A percentile compares a stretch with the other conserved stretches of the same genome.
Conservation (phyloP, 92 coral and sea anemone species). For the Porites divaricata region DNA sequence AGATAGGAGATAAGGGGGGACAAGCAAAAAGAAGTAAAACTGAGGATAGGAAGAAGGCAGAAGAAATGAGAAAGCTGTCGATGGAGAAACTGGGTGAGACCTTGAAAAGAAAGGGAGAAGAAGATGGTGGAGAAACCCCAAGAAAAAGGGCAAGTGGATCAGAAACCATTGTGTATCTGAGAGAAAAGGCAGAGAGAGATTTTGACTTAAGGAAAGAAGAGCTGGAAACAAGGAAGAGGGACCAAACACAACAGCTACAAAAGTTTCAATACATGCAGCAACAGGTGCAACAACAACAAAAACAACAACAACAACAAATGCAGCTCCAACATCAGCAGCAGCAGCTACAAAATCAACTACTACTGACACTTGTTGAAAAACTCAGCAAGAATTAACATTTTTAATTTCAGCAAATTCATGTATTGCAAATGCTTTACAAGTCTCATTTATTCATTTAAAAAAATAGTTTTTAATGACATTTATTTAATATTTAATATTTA, state of each 20-base stretch:
- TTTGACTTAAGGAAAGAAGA: no score
- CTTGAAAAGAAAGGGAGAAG: conserved; percentile 51
- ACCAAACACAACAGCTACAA: no score
- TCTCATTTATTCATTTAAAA: no score
- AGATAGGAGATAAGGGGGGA: conserved; percentile 24
- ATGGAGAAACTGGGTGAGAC: conserved; percentile 54
- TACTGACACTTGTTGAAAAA: conserved; percentile 37
- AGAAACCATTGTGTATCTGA: no score
- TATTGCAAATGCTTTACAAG: no score
- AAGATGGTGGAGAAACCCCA: conserved; percentile 34
- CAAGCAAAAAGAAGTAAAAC: conserved; percentile 18
- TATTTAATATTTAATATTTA: background rate
- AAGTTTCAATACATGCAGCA: conserved; percentile 35
- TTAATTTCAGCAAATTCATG: background rate
- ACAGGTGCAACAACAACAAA: conserved; percentile 30
- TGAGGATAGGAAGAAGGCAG: no score
- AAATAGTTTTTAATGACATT: no score
- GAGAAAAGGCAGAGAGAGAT: no score
- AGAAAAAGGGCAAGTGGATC: no score
- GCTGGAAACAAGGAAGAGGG: no score
- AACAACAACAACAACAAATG: conserved; percentile 28
- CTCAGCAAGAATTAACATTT: conserved; percentile 4
- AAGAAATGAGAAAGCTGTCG: conserved; percentile 44
- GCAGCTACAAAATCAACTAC: conserved; percentile 36
- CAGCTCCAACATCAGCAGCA: conserved; percentile 23